These are phyloP conservation scores for Actinia equina DNA, from an alignment of 64 coral and sea anemone genomes.

Conservation along the genomic window DNA sequence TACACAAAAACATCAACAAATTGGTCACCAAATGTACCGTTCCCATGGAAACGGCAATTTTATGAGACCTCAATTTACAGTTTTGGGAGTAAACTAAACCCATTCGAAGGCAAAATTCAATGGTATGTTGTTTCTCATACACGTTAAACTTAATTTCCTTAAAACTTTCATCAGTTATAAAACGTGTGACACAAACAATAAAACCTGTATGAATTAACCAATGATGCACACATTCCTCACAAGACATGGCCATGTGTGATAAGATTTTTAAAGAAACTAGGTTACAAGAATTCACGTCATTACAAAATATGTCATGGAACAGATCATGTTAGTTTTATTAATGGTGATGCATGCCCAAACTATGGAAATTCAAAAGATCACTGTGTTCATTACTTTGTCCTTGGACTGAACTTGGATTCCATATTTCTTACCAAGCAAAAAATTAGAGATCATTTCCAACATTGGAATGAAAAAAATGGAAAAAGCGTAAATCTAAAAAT, in stretches of 20 bases:
- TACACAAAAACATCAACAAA: no score
- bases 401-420: constrained; percentile 47
- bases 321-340: neutral
- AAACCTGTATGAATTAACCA: neutral
- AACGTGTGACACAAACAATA: no score
- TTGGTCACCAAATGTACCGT: no score
- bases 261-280: neutral
- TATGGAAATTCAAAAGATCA: neutral
- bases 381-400: constrained; percentile 37
- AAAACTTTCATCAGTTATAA: no score
- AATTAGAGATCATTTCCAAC: constrained; percentile 37
- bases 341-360: neutral
- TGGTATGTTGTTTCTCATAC: no score
- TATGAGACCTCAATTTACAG: no score
- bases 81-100: no score
- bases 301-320: neutral
- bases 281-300: neutral
- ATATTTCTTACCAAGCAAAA: constrained; percentile 36
- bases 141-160: no score
- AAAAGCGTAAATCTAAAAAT: constrained; percentile 6
- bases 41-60: no score
- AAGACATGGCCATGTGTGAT: neutral
- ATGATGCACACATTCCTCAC: neutral
- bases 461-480: constrained; percentile 53
- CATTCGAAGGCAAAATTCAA: no score